These are phyloP conservation scores for Helobdella robusta DNA, from an alignment of 2,888 invertebrate species.

Conservation along the genomic window DNA sequence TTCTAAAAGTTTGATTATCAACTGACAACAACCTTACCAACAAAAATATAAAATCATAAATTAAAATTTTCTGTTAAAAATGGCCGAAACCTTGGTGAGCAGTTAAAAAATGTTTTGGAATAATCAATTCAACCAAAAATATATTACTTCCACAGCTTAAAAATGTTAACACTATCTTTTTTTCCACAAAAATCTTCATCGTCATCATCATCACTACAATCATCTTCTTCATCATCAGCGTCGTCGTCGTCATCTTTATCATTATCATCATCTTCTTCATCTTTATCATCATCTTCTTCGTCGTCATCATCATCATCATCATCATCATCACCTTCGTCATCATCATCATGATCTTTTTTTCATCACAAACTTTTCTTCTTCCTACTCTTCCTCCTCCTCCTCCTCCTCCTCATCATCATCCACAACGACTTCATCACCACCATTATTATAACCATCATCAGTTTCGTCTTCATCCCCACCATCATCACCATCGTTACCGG, in stretches of 20 bases:
- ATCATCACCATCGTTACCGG: neutral
- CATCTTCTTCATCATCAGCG: neutral
- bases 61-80: too few relatives aligned
- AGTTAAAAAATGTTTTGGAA: too few relatives aligned
- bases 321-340: constrained; percentile 7
- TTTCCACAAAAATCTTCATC: neutral
- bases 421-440: neutral
- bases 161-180: neutral
- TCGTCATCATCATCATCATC: neutral
- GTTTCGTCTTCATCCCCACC: neutral
- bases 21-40: too few relatives aligned
- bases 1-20: too few relatives aligned
- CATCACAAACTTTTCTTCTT: neutral
- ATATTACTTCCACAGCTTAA: too few relatives aligned
- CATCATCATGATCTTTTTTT: neutral
- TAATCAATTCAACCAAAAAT: too few relatives aligned
- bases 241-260: neutral
- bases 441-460: neutral
- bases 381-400: neutral
- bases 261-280: neutral
- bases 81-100: too few relatives aligned
- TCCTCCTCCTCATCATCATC: neutral
- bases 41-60: too few relatives aligned
- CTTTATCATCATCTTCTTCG: neutral
- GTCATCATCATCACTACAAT: neutral